Evolutionary conservation across 2,888 invertebrate species (phyloP).

Genomic region (Anthophora plumipes): DNA sequence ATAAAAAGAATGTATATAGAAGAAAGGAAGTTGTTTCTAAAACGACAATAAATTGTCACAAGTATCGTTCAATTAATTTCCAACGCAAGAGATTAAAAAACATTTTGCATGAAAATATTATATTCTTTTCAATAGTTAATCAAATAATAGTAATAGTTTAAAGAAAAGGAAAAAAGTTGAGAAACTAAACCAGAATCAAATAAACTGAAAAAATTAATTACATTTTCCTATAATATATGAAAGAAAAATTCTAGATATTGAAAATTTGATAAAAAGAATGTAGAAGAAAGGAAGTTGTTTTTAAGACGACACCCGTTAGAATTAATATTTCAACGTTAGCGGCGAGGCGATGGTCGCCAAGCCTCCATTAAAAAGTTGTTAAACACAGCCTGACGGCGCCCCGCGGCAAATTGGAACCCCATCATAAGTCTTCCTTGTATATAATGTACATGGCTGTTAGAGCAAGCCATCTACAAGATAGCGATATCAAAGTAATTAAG

Average conservation of each 20-base stretch:
- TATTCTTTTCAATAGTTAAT: too few relatives aligned
- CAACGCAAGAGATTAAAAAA: too few relatives aligned
- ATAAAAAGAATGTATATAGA: too few relatives aligned
- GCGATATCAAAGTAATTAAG: constrained; percentile 77
- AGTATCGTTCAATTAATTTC: too few relatives aligned
- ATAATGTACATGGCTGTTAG: constrained; percentile 75
- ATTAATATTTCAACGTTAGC: constrained; percentile 78
- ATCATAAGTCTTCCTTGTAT: constrained; percentile 82
- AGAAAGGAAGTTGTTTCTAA: constrained; percentile 65
- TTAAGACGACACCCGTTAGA: constrained; percentile 77
- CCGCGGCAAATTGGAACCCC: constrained; percentile 84
- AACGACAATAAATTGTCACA: too few relatives aligned
- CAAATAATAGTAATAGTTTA: too few relatives aligned
- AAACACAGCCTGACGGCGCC: constrained; percentile 84
- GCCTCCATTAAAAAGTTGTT: constrained; percentile 84
- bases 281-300: constrained; percentile 60
- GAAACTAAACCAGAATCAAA: background rate
- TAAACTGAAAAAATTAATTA: background rate
- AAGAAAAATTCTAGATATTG: background rate
- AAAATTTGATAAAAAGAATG: background rate
- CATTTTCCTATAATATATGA: background rate
- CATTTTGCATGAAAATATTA: too few relatives aligned
- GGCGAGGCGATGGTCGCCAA: constrained; percentile 79
- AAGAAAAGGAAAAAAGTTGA: too few relatives aligned
- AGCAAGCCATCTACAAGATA: constrained; percentile 74